These are phyloP conservation scores for Erpornis zantholeuca DNA, from an alignment of 2,113 vertebrate species.

Conservation along the genomic window DNA sequence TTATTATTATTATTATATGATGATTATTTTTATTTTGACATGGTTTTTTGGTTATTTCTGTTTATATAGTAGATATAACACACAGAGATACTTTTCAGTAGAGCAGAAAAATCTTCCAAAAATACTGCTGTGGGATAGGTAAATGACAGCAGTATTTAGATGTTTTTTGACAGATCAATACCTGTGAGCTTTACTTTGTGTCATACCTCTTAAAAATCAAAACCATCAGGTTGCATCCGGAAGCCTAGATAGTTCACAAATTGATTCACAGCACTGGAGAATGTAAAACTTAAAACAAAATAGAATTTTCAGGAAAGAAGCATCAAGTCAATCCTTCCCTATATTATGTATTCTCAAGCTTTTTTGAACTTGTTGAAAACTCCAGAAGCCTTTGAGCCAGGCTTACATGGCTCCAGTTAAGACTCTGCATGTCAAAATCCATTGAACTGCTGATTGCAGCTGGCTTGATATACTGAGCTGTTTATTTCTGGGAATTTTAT, in stretches of 20 bases:
- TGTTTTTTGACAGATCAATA: neutral
- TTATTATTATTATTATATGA: neutral
- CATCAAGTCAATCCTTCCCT: neutral
- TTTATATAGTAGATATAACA: neutral
- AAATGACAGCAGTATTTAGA: neutral
- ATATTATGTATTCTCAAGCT: conserved; percentile 9
- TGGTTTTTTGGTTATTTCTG: neutral
- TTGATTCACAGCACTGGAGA: neutral
- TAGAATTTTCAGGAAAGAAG: neutral
- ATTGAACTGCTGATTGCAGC: conserved; percentile 37
- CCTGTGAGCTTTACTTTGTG: neutral
- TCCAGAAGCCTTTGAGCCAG: conserved; percentile 37
- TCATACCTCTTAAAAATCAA: neutral
- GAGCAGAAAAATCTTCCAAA: neutral
- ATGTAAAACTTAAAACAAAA: conserved; percentile 10
- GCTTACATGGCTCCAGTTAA: conserved; percentile 9
- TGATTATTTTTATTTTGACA: neutral
- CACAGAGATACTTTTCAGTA: neutral
- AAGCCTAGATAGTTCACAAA: neutral
- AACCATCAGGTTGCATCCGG: neutral
- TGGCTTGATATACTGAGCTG: conserved; percentile 26
- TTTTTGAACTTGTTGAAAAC: conserved; percentile 41
- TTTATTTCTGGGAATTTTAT: conserved; percentile 43
- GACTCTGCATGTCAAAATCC: conserved; percentile 36
- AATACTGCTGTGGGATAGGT: neutral